Base-by-base conservation (phyloP, 2,797 vertebrate genomes). In the Catostomus latipinnis region DNA sequence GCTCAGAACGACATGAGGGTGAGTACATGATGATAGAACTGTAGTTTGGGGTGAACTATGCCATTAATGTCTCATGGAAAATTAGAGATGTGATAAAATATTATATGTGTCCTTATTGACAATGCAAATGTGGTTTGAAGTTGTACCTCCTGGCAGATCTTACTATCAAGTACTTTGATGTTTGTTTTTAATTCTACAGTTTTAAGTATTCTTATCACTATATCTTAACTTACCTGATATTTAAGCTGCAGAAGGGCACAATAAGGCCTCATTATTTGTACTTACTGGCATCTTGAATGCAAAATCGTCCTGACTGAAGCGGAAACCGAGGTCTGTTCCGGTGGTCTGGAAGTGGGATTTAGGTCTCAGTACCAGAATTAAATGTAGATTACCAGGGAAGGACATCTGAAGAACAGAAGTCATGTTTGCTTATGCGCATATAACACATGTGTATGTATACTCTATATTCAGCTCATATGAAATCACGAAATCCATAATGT, bases 251-350 rank as follows among this genome's bases (percentile, higher is more conserved):
- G 34, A 34, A 34, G 34, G 34, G 34, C 34, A 34, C 34, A 34
- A 34, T 34, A 34, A 13, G 4, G 16, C 43, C 22, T 43, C 6
- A n/a, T 5, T 4, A 0, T 45, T 57, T 7, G n/a, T 46, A 69
- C 92, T 79, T 89, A 98, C 97, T 82, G 97, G 98, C 89, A 99
- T 91, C 92, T 98, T 98, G 54, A 98, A 91, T 60, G 97, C 93
- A 85, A 98, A 98, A 90, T 98, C 97, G 74, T 98, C 95, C 81
- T 98, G 98, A 81, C 95, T 97, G 91, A 98, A 98, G 61, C 98
- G 96, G 84, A 98, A 98, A 18, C 97, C 97, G 73, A 99, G 94
- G 90, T 98, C 97, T 0, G 97, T 98, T 91, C 93, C 86, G 0
- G 92, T 34, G 14, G 58, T 68, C 34, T 43, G 52, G 14, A 75